These are phyloP conservation scores for Caenorhabditis sp. DNA, from an alignment of 2,888 invertebrate genomes.

Conservation along the genomic window DNA sequence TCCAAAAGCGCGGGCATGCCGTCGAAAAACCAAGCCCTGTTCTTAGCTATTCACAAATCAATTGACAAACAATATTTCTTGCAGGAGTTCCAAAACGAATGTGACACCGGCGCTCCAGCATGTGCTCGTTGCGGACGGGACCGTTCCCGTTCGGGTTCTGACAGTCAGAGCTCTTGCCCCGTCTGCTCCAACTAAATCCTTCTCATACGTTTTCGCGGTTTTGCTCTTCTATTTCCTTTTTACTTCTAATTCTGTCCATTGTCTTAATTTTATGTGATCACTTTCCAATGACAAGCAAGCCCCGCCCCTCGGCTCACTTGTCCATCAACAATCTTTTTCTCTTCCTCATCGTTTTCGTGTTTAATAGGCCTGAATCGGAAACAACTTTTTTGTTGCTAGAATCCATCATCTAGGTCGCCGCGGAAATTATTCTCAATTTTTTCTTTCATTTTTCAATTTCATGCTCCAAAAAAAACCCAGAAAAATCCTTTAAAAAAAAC, in stretches of 20 bases:
- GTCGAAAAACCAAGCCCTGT: too few species aligned
- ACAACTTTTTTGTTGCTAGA: constrained; percentile 40
- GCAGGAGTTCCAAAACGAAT: constrained; percentile 51
- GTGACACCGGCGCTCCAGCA: constrained; percentile 60
- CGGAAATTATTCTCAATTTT: constrained; percentile 10
- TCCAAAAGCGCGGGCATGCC: too few species aligned
- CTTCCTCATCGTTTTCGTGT: constrained; percentile 31
- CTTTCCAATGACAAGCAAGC: constrained; percentile 5
- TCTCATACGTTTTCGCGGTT: neutral
- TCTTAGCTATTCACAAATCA: too few species aligned
- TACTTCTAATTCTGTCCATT: too few species aligned
- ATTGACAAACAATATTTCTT: too few species aligned
- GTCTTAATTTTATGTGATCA: constrained; percentile 41
- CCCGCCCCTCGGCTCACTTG: constrained; percentile 10
- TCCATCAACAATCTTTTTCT: constrained; percentile 28
- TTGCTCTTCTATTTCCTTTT: neutral
- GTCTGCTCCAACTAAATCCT: constrained; percentile 49
- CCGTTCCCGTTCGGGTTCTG: constrained; percentile 56
- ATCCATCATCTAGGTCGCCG: constrained; percentile 44
- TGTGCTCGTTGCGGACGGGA: constrained; percentile 70
- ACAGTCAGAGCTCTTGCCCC: constrained; percentile 55
- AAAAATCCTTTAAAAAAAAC: constrained; percentile 10
- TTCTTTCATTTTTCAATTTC: constrained; percentile 20
- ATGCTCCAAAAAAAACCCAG: constrained; percentile 12
- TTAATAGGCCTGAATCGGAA: constrained; percentile 34